Evolutionary conservation across 1,140 invertebrate species (phyloP).

Genomic region (Trachymyrmex septentrionalis): DNA sequence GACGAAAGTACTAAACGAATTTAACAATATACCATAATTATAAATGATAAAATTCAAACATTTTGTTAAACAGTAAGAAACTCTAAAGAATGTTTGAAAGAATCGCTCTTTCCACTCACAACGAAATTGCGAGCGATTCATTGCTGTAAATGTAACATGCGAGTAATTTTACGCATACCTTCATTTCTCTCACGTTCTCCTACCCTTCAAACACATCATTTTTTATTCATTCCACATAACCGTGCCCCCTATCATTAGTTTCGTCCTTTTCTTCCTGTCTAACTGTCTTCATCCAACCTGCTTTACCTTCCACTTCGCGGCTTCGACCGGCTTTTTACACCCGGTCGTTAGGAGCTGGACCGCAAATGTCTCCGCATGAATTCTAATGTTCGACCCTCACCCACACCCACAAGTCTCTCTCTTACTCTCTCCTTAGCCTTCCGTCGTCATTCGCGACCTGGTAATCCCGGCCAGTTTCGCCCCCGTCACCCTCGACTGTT

Average conservation of each 20-base stretch:
- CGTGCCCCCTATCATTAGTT: slow-evolving; percentile 13
- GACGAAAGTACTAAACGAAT: not conserved
- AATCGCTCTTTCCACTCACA: not conserved
- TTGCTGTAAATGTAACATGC: not conserved
- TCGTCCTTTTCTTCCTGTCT: slow-evolving; percentile 39
- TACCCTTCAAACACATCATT: slow-evolving; percentile 59
- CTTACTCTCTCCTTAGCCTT: slow-evolving; percentile 38
- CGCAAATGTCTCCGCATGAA: slow-evolving; percentile 86
- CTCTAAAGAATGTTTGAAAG: too few species aligned
- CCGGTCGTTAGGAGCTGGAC: slow-evolving; percentile 85
- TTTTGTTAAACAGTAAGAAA: not conserved
- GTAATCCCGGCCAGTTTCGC: slow-evolving; percentile 78
- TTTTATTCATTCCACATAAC: slow-evolving; percentile 71
- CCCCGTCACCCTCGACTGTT: slow-evolving; percentile 3
- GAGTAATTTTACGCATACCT: slow-evolving; percentile 45
- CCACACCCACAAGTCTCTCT: slow-evolving; percentile 20
- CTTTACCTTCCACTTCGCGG: slow-evolving; percentile 78
- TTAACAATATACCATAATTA: not conserved
- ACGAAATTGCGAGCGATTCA: slow-evolving; percentile 38
- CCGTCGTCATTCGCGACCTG: slow-evolving; percentile 60
- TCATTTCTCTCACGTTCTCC: slow-evolving; percentile 50
- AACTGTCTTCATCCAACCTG: slow-evolving; percentile 15
- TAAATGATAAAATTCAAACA: not conserved
- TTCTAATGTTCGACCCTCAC: slow-evolving; percentile 83
- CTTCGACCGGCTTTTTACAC: slow-evolving; percentile 82